A percentile compares a stretch with the other conserved stretches of the same genome.
Evolutionary conservation across 1,140 invertebrate genomes (phyloP).

Genomic region (Polypedilum pembai): DNA sequence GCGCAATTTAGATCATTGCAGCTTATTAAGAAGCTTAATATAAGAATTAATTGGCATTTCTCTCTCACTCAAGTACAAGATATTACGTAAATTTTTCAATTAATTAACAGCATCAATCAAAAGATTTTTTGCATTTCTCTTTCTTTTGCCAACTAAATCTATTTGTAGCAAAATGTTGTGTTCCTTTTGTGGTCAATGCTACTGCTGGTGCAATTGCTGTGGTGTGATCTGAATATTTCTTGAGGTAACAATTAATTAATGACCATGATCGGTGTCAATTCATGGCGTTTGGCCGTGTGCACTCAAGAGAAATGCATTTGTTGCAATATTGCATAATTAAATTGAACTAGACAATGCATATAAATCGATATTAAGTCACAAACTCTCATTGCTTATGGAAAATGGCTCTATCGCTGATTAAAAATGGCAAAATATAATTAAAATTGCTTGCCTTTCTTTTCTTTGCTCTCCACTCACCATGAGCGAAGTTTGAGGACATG

Average conservation of each 20-base stretch:
- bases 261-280: not conserved
- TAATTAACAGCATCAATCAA: constrained; percentile 13
- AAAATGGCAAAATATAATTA: not conserved
- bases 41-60: constrained; percentile 18
- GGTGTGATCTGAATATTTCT: no score
- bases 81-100: not conserved
- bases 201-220: no score
- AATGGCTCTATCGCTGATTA: not conserved
- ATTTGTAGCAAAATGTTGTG: not conserved
- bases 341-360: not conserved
- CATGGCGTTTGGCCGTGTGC: not conserved
- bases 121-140: not conserved
- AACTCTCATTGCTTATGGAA: not conserved
- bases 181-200: not conserved
- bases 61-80: not conserved
- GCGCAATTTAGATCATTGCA: no score
- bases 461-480: not conserved
- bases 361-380: not conserved
- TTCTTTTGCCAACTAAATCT: no score
- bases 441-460: not conserved
- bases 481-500: not conserved
- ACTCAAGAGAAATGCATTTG: not conserved
- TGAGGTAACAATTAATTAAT: not conserved
- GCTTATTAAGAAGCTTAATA: not conserved
- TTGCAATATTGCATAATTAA: not conserved